Conservation (phyloP, 1,140 invertebrate genomes). For the Cyclargus thomasi region DNA sequence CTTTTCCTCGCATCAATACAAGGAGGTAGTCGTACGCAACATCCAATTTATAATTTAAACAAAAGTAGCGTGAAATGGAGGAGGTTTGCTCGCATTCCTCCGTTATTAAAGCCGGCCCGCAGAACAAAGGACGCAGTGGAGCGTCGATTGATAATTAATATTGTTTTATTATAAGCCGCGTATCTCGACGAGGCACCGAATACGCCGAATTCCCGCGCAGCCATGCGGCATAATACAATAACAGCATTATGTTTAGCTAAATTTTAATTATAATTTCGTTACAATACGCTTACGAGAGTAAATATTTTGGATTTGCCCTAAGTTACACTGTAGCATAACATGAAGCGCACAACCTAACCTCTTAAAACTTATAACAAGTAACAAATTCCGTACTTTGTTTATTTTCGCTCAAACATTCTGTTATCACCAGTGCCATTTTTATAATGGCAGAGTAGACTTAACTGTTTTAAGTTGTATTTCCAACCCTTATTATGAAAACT, state of each 20-base stretch:
- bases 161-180: constrained; percentile 69
- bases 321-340: neutral
- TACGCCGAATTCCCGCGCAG: constrained; percentile 45
- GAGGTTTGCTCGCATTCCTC: constrained; percentile 60
- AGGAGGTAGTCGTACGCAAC: constrained; percentile 24
- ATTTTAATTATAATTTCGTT: constrained; percentile 34
- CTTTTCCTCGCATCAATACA: neutral
- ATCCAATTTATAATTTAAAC: constrained; percentile 70
- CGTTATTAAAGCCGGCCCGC: constrained; percentile 52
- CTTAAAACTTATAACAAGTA: no score
- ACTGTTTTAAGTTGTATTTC: no score
- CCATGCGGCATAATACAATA: constrained; percentile 55
- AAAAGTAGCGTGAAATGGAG: constrained; percentile 58
- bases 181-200: constrained; percentile 49
- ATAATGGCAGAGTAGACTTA: no score
- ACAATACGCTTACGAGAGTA: constrained; percentile 21
- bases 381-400: no score
- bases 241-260: constrained; percentile 57
- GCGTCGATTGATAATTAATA: constrained; percentile 70
- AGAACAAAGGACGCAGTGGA: constrained; percentile 59
- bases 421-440: no score
- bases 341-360: no score
- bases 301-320: neutral
- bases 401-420: no score
- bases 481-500: no score